Evolutionary conservation across 2,888 invertebrate genomes (phyloP), one percentile per base, ranked within the genome.

Genomic region (Neelides folsomi): DNA sequence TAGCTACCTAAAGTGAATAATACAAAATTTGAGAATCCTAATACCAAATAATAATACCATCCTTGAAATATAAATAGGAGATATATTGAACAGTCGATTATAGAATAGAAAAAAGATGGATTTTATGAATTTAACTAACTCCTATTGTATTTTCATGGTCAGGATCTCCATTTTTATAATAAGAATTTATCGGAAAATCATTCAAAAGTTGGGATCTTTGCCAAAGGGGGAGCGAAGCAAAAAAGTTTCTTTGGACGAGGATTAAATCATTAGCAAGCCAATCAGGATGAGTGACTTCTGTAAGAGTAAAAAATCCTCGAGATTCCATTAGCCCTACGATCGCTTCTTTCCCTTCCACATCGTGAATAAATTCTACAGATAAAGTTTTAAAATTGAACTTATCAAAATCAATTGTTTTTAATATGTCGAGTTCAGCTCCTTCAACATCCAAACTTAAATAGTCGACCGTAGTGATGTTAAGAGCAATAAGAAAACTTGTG

Each of bases 401-500:
- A 42, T 75, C 69, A 60, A 73, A 76, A 8, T 75, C 75, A 59
- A 77, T 73, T 1, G 75, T 75, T 61, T 71, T 68, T 13, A 77
- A 66, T 12, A 77, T 73, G 7, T 71, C 69, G 15, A 75, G 66
- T 65, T 77, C 77, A 39, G 69, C 68, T 1, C 77, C 77, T 60
- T 77, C 76, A 10, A 77, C 71, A 59, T 77, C 77, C 18, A 77
- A 67, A 61, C 75, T 75, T 58, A 77, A 73, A 64, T 76, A 76
- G 66, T 77, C 75, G 4, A 77, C 67, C 0, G 68, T 67, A n/a
- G 71, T 71, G 19, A 69, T 62, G 54, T 72, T 71, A n/a, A 76
- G 66, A 1, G 76, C 74, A 4, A 70, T 58, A 55, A 76, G 67
- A 52, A 74, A 71, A 9, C 75, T 70, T 51, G 70, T 71, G 5